Evolutionary conservation across 2,888 invertebrate genomes (phyloP).

Genomic region (Quadroppia sp.): DNA sequence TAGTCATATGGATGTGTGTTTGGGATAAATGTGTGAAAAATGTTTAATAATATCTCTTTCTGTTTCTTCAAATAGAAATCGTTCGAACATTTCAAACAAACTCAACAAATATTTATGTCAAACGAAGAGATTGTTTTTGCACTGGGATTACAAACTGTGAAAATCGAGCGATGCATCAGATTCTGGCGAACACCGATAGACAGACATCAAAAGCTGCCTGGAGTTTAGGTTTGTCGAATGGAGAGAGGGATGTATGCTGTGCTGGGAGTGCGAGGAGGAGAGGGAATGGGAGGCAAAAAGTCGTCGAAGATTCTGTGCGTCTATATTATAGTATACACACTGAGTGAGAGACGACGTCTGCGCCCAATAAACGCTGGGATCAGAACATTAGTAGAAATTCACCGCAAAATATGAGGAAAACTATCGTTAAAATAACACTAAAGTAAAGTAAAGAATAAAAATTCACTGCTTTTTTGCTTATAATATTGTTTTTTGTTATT

Average conservation of each 20-base stretch:
- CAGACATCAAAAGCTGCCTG: neutral
- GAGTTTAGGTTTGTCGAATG: neutral
- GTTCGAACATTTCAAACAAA: neutral
- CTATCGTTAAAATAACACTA: neutral
- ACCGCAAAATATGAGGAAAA: neutral
- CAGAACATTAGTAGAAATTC: neutral
- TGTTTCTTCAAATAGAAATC: neutral
- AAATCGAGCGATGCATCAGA: neutral
- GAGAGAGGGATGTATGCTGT: neutral
- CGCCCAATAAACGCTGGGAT: neutral
- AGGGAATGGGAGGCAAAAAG: neutral
- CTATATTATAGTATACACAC: too few relatives aligned
- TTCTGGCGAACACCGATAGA: neutral
- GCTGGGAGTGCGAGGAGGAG: neutral
- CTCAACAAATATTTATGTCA: slow-evolving; percentile 24
- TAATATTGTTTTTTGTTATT: too few relatives aligned
- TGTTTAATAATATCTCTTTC: slow-evolving; percentile 2
- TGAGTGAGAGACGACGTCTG: neutral
- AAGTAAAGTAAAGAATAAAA: neutral
- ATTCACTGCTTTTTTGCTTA: neutral
- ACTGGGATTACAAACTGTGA: neutral
- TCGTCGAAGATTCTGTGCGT: neutral
- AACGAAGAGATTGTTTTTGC: slow-evolving; percentile 7
- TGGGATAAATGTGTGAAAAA: neutral
- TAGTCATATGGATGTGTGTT: neutral